Evolutionary conservation across 1,140 invertebrate genomes (phyloP).

Genomic region (Aphidius gifuensis): DNA sequence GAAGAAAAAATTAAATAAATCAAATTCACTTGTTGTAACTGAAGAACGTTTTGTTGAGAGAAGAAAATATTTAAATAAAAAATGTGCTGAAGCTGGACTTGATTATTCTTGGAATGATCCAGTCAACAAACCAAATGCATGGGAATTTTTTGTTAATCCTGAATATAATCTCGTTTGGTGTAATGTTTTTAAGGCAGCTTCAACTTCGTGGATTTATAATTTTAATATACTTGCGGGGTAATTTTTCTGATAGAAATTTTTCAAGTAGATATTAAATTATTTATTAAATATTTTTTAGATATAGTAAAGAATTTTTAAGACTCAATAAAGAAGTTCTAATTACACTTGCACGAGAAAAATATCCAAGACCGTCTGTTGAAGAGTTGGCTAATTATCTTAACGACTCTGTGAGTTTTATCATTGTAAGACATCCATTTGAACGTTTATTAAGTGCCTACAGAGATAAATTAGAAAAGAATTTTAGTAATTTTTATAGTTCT

Average conservation of each 20-base stretch:
- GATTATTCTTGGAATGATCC: conserved; percentile 60
- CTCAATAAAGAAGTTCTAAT: background rate
- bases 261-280: background rate
- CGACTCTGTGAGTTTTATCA: conserved; percentile 67
- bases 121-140: conserved; percentile 68
- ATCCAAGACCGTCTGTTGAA: background rate
- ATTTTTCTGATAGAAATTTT: background rate
- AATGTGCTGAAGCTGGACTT: conserved; percentile 53
- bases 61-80: conserved; percentile 51
- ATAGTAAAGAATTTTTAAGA: background rate
- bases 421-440: conserved; percentile 86
- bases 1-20: background rate
- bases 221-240: conserved; percentile 78
- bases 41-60: conserved; percentile 53
- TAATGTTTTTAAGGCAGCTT: conserved; percentile 82
- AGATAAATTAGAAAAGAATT: conserved; percentile 79
- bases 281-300: background rate
- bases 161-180: conserved; percentile 78
- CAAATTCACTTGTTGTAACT: background rate
- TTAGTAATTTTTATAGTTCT: conserved; percentile 75
- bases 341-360: background rate
- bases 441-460: conserved; percentile 83
- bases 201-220: conserved; percentile 86
- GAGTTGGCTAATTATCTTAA: background rate
- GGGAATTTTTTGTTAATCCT: conserved; percentile 77